Evolutionary conservation across 64 coral and sea anemone genomes (phyloP).

Genomic region (Cladopsammia gracilis): DNA sequence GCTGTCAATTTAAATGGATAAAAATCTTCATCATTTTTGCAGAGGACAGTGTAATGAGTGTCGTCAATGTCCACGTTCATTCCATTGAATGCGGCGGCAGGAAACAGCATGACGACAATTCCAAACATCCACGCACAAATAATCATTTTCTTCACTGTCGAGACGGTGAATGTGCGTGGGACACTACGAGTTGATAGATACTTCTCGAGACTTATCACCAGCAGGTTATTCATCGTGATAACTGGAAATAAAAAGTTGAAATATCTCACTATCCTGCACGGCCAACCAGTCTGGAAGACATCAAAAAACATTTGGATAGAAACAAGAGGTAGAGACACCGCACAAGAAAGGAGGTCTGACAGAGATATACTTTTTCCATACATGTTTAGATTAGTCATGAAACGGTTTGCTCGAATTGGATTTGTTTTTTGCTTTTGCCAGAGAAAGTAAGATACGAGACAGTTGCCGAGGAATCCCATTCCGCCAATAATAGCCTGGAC

Average conservation of each 20-base stretch:
- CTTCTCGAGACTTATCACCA: constrained; percentile 51
- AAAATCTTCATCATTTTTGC: background rate
- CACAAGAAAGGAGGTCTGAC: constrained; percentile 9
- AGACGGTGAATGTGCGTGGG: constrained; percentile 5
- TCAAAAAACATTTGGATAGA: constrained; percentile 16
- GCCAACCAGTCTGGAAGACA: constrained; percentile 41
- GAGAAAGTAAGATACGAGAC: background rate
- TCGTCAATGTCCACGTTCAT: background rate
- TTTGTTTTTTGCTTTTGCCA: background rate
- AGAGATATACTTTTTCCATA: background rate
- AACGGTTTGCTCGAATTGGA: background rate
- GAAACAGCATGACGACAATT: background rate
- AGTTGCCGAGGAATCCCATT: background rate
- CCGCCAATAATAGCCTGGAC: background rate
- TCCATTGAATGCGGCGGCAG: background rate
- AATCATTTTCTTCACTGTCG: background rate
- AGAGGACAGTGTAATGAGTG: constrained; percentile 14
- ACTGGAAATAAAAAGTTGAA: constrained; percentile 24
- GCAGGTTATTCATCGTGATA: constrained; percentile 29
- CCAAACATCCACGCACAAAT: constrained; percentile 28
- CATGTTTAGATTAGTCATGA: background rate
- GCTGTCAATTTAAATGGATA: background rate
- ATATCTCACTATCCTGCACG: constrained; percentile 21
- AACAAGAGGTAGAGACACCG: background rate
- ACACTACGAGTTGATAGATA: constrained; percentile 19